Percentiles rank a stretch among this genome's conserved stretches.
phyloP scores from a whole-genome alignment of 2,797 vertebrate genomes.

The Poeciliopsis paucimaculata region DNA sequence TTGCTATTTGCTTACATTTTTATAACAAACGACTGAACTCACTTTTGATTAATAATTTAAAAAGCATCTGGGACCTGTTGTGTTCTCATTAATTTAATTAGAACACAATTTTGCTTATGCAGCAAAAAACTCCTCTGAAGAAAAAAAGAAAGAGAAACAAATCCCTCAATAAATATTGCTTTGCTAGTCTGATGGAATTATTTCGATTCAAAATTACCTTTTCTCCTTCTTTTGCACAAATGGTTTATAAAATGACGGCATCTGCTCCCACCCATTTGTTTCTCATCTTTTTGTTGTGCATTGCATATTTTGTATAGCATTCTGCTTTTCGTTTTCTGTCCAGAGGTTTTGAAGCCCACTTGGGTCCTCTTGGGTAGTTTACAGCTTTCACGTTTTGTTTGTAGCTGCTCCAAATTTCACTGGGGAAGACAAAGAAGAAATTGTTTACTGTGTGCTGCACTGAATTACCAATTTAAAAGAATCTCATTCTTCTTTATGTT shows the following conservation, averaged over 20 bases:
- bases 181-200: not conserved
- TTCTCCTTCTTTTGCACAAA: not conserved
- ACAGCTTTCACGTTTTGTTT: conserved; percentile 1
- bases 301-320: not conserved
- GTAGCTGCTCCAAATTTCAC: not conserved
- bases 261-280: not conserved
- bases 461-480: not conserved
- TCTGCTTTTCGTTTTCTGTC: not conserved
- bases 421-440: not conserved
- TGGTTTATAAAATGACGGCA: not conserved
- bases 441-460: too few species aligned
- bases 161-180: not conserved
- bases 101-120: not conserved
- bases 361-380: not conserved
- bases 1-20: not conserved
- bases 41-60: not conserved
- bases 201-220: not conserved
- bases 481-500: not conserved
- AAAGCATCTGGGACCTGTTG: not conserved
- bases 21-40: not conserved
- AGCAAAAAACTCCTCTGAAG: not conserved
- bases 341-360: not conserved
- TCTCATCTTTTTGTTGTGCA: not conserved
- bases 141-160: not conserved
- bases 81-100: not conserved